Evolutionary conservation across 2,888 invertebrate species (phyloP).

Genomic region (Anodontia alba): DNA sequence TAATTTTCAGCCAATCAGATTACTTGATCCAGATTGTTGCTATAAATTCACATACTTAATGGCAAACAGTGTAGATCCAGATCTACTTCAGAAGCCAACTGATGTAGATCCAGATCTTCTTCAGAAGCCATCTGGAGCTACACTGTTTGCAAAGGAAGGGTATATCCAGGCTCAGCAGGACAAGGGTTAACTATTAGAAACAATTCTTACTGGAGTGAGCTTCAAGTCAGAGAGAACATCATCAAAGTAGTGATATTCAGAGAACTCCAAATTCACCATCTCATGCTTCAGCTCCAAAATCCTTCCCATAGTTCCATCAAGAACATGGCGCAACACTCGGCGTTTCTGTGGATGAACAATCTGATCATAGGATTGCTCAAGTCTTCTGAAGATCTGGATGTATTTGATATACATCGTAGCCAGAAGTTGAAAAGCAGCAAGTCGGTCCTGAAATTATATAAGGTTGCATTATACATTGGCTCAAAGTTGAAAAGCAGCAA

Average conservation of each 20-base stretch:
- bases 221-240: slow-evolving; percentile 90
- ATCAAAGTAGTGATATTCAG: slow-evolving; percentile 95
- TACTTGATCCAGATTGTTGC: no score
- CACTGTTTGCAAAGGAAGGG: no score
- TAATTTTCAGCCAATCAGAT: no score
- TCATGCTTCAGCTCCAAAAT: slow-evolving; percentile 94
- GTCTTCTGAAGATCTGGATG: slow-evolving; percentile 90
- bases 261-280: slow-evolving; percentile 93
- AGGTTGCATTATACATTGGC: slow-evolving; percentile 90
- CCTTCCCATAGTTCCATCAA: slow-evolving; percentile 89
- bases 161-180: no score
- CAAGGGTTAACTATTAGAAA: no score
- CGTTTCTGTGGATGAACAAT: slow-evolving; percentile 97
- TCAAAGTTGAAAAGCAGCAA: slow-evolving; percentile 84
- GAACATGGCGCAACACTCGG: slow-evolving; percentile 88
- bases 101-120: no score
- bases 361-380: slow-evolving; percentile 95
- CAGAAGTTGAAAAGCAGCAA: slow-evolving; percentile 84
- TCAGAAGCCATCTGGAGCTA: no score
- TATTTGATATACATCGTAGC: slow-evolving; percentile 91
- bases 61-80: no score
- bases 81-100: no score
- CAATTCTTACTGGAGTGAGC: slow-evolving; percentile 89
- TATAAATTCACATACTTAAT: no score
- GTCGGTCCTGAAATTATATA: slow-evolving; percentile 80